Base-by-base conservation (phyloP, 2,113 vertebrate species). In the Oceanites oceanicus region DNA sequence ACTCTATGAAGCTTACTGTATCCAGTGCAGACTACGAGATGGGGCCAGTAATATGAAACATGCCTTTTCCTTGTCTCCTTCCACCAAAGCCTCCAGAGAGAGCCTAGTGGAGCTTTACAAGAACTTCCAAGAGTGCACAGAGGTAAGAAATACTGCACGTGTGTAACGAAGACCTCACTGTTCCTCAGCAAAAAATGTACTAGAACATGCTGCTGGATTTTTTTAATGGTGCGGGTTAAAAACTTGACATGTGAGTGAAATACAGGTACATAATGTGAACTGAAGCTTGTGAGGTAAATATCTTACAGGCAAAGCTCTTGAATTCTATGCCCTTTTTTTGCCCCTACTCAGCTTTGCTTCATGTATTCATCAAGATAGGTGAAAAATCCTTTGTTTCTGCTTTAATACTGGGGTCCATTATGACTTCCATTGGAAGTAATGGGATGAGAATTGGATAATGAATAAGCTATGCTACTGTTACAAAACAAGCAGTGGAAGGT, bases 21-120 rank as follows among this genome's bases (percentile, higher is more conserved):
- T 99, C 94, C 99, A 99, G 97, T 99, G 99, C 98, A 97, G 99
- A 53, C 97, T 99, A 75, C 98, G 99, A 34, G 98, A 99, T 40
- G 99, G 99, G 3, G 99, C 99, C 14, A 94, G 98, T 68, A 99
- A 99, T 97, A 99, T 99, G 99, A 99, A 98, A 95, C 98, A 97
- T 13, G 99, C 99, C 30, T 99, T 99, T 94, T 98, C 98, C 25
- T 93, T 98, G 55, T 98, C 98, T 27, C 99, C 99, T 8, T 98
- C 98, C 61, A 99, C 98, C 86, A 98, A 99, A 52, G 99, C 98
- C 34, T 99, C 99, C 94, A 98, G 99, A 13, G 99, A 99, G 85
- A 99, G 99, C 93, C 98, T 99, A 61, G 96, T 99, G 96, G 99
- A 99, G 97, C 98, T 99, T 45, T 98, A 95, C 97, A 99, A 97